A percentile compares a stretch with the other conserved stretches of the same genome.
phyloP scores from a whole-genome alignment of 2,113 vertebrate species.

The Hiodon tergisus region DNA sequence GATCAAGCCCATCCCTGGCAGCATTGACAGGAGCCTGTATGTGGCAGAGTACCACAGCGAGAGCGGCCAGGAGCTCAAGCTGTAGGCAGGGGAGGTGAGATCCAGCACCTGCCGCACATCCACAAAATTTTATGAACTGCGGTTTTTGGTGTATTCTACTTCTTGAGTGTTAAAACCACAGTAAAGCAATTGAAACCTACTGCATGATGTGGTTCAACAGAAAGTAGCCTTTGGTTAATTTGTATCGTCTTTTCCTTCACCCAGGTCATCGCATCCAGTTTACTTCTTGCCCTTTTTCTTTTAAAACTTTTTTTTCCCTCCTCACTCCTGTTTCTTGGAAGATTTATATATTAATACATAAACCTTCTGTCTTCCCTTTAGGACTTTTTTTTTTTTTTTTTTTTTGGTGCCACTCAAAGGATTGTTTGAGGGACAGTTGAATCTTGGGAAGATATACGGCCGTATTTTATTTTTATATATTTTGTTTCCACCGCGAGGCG shows the following conservation, averaged over 20 bases:
- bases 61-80: slow-evolving; percentile 13
- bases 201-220: no score
- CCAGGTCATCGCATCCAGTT: background rate
- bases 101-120: background rate
- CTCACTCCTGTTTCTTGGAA: background rate
- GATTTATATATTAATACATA: slow-evolving; percentile 23
- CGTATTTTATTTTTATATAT: background rate
- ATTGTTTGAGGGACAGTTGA: background rate
- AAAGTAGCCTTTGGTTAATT: background rate
- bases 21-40: slow-evolving; percentile 25
- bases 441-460: background rate
- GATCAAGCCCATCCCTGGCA: slow-evolving; percentile 28
- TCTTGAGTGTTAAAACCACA: background rate
- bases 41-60: slow-evolving; percentile 29
- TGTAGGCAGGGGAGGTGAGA: slow-evolving; percentile 13
- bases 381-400: slow-evolving; percentile 5
- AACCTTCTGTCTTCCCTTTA: slow-evolving; percentile 17
- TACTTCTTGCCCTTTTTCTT: background rate
- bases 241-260: background rate
- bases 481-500: background rate
- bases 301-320: background rate
- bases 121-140: background rate
- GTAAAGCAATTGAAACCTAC: no score
- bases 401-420: slow-evolving; percentile 19
- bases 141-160: background rate